phyloP scores from a whole-genome alignment of 2,797 vertebrate genomes.

The Sebastes hopkinsi region DNA sequence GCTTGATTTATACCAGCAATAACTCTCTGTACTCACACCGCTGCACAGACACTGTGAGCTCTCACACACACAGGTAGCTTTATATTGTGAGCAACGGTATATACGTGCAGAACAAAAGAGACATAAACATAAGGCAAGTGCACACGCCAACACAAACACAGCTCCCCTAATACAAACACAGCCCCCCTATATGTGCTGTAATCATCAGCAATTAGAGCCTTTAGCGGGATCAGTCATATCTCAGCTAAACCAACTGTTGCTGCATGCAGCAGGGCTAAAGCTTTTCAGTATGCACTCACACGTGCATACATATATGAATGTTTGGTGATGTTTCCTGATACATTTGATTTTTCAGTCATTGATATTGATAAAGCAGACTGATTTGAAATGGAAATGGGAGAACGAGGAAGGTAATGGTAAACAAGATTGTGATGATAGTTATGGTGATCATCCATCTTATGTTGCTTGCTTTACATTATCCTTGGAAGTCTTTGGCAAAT shows the following conservation, averaged over 20 bases:
- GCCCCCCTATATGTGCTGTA: conserved; percentile 20
- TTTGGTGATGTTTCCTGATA: not conserved
- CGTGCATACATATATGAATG: too few species aligned
- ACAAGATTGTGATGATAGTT: not conserved
- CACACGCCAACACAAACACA: conserved; percentile 7
- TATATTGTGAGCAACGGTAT: conserved; percentile 8
- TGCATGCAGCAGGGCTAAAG: not conserved
- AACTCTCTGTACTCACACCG: conserved; percentile 44
- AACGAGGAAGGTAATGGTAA: not conserved
- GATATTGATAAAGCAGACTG: not conserved
- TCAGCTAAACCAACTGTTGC: conserved; percentile 31
- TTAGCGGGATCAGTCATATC: conserved; percentile 31
- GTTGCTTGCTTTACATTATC: not conserved
- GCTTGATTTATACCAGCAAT: conserved; percentile 75
- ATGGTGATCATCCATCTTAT: not conserved
- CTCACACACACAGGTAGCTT: conserved; percentile 9
- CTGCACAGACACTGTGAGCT: conserved; percentile 8
- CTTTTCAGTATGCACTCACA: not conserved
- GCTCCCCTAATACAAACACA: conserved; percentile 3
- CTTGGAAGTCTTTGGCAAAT: not conserved
- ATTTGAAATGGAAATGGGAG: not conserved
- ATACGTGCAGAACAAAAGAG: conserved; percentile 5
- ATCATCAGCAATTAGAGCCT: conserved; percentile 58
- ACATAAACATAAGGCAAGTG: conserved; percentile 12
- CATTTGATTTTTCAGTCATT: not conserved